These are phyloP conservation scores for Athene cunicularia DNA, from an alignment of 2,113 vertebrate genomes.

Conservation along the genomic window DNA sequence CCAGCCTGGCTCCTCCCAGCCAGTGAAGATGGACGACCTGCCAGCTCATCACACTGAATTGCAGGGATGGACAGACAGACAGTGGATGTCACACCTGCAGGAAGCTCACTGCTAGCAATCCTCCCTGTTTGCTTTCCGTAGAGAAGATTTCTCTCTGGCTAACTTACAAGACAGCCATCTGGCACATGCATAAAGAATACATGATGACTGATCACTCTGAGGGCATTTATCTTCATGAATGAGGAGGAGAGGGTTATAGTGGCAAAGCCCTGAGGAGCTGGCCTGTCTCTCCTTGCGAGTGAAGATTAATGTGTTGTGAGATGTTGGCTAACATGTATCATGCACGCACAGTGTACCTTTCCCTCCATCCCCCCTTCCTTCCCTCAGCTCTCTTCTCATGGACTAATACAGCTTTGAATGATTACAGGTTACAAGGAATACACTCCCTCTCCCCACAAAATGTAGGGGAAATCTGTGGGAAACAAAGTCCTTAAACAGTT, in stretches of 20 bases:
- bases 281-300: background rate
- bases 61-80: background rate
- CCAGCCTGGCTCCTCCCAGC: background rate
- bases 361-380: background rate
- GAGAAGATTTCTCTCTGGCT: conserved; percentile 9
- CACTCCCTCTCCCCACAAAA: background rate
- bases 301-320: conserved; percentile 53
- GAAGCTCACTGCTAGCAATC: background rate
- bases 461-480: background rate
- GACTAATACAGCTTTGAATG: background rate
- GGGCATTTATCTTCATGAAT: conserved; percentile 62
- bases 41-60: background rate
- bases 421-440: background rate
- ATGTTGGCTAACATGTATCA: background rate
- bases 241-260: conserved; percentile 3
- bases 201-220: background rate
- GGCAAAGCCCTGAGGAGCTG: conserved; percentile 10
- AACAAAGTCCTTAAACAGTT: background rate
- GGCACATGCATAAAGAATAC: conserved; percentile 36
- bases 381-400: background rate
- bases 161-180: conserved; percentile 25
- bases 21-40: background rate
- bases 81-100: background rate
- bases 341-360: background rate
- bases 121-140: background rate